phyloP scores from a whole-genome alignment of 2,888 invertebrate species.

The Cylindroiulus punctatus region DNA sequence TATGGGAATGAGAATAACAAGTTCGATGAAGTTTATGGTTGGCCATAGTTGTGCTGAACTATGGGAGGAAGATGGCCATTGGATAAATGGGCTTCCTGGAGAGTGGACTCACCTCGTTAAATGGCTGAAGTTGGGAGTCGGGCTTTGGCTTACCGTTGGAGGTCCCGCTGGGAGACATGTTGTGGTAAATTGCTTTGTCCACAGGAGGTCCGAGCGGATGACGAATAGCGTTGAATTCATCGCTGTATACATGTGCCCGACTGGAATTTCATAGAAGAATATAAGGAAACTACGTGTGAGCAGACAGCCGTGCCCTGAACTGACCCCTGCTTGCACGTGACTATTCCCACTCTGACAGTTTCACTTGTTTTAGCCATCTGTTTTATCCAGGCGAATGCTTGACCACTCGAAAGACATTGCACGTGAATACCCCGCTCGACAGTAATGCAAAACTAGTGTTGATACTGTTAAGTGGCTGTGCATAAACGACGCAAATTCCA shows the following conservation, averaged over 20 bases:
- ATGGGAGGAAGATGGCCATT: background rate
- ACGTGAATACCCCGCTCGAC: no score
- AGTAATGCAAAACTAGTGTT: no score
- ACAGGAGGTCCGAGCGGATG: background rate
- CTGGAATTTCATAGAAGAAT: constrained; percentile 6
- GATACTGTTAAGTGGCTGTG: no score
- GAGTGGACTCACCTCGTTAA: constrained; percentile 42
- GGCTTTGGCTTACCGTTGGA: constrained; percentile 28
- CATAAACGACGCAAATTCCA: no score
- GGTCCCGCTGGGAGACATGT: constrained; percentile 31
- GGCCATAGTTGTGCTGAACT: background rate
- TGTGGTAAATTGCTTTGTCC: constrained; percentile 34
- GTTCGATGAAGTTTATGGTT: constrained; percentile 34
- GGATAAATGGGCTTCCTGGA: constrained; percentile 16
- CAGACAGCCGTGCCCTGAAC: background rate
- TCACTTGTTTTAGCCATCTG: background rate
- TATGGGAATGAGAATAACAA: constrained; percentile 37
- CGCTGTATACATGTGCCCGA: background rate
- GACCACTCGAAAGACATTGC: no score
- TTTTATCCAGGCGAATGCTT: no score
- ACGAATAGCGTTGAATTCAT: background rate
- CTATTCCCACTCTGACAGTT: background rate
- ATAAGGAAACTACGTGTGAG: background rate
- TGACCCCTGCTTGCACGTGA: background rate
- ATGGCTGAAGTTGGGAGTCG: background rate